A percentile compares a stretch with the other conserved stretches of the same genome.
Conservation (phyloP, 2,797 vertebrate genomes). For the Synanceia verrucosa region DNA sequence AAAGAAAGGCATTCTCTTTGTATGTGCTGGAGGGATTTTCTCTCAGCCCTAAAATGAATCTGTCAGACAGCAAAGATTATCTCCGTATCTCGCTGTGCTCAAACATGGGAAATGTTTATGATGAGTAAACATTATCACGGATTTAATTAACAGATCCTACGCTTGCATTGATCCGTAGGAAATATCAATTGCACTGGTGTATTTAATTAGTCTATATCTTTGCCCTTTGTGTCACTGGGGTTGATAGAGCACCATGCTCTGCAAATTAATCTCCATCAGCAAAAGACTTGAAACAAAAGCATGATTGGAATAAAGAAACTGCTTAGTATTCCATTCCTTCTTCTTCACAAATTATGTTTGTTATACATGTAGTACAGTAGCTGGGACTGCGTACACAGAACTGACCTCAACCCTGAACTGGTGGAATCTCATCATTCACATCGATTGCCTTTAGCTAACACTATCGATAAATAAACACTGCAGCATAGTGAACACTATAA, state of each 20-base stretch:
- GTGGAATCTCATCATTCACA: slow-evolving; percentile 11
- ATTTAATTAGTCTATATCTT: slow-evolving; percentile 82
- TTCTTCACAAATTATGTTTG: slow-evolving; percentile 26
- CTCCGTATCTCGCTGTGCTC: slow-evolving; percentile 60
- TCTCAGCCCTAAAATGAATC: slow-evolving; percentile 66
- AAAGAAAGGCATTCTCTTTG: background rate
- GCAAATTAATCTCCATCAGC: slow-evolving; percentile 82
- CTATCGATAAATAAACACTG: slow-evolving; percentile 13
- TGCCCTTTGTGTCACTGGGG: slow-evolving; percentile 76
- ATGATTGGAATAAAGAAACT: slow-evolving; percentile 61
- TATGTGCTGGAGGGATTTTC: slow-evolving; percentile 42
- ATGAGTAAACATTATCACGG: slow-evolving; percentile 82
- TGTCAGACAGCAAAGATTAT: slow-evolving; percentile 75
- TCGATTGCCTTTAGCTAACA: slow-evolving; percentile 36
- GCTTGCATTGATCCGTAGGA: slow-evolving; percentile 78
- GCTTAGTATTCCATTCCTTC: slow-evolving; percentile 34
- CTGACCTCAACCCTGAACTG: slow-evolving; percentile 32
- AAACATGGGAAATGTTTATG: slow-evolving; percentile 78
- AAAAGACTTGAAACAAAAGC: slow-evolving; percentile 78
- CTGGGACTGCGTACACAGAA: slow-evolving; percentile 6
- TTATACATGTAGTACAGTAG: slow-evolving; percentile 37
- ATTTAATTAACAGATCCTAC: slow-evolving; percentile 81
- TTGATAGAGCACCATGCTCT: slow-evolving; percentile 72
- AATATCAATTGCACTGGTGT: slow-evolving; percentile 77
- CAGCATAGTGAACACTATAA: background rate